These are phyloP conservation scores for Indicator maculatus DNA, from an alignment of 2,113 vertebrate genomes.

Conservation along the genomic window DNA sequence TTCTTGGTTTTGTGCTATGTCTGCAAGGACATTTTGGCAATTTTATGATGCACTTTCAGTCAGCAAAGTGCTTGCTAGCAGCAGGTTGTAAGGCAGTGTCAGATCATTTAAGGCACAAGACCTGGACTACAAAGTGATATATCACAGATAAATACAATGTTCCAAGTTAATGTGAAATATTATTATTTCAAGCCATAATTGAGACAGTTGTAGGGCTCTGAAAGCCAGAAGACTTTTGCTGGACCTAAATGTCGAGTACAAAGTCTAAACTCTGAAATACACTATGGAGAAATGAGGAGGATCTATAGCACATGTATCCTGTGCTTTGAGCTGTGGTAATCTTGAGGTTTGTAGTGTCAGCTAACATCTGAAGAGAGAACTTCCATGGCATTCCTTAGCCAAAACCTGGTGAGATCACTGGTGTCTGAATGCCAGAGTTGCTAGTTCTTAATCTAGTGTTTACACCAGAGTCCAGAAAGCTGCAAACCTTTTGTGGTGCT, in stretches of 20 bases:
- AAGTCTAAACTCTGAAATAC: not conserved
- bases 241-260: not conserved
- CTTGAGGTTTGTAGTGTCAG: not conserved
- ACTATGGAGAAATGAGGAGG: not conserved
- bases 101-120: conserved; percentile 71
- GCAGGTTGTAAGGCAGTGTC: conserved; percentile 73
- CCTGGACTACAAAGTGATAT: conserved; percentile 78
- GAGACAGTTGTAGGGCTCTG: conserved; percentile 30
- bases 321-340: not conserved
- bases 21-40: conserved; percentile 25
- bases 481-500: not conserved
- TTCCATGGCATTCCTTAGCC: not conserved
- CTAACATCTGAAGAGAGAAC: not conserved
- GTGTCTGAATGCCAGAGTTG: not conserved
- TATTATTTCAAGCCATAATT: conserved; percentile 72
- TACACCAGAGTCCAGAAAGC: not conserved
- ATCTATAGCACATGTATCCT: not conserved
- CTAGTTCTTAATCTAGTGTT: not conserved
- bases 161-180: conserved; percentile 76
- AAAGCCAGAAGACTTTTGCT: conserved; percentile 14
- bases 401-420: not conserved
- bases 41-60: conserved; percentile 52
- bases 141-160: conserved; percentile 74
- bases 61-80: conserved; percentile 56
- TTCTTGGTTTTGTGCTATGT: not conserved